Percentiles rank a stretch among this genome's conserved stretches.
phyloP scores from a whole-genome alignment of 2,797 vertebrate species.

The Echeneis naucrates region DNA sequence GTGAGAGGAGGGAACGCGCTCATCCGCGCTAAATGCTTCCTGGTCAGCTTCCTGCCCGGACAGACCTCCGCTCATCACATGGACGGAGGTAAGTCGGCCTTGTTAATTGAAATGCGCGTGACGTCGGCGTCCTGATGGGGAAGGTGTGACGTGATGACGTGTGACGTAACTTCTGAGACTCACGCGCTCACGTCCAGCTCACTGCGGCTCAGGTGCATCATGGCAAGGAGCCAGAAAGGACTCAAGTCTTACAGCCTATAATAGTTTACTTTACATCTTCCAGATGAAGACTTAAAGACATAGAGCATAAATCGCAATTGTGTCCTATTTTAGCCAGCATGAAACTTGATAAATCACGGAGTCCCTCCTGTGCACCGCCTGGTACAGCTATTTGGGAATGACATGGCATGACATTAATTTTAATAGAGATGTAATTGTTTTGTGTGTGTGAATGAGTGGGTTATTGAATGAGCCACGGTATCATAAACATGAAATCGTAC shows the following conservation, averaged over 20 bases:
- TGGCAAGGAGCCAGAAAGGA: background rate
- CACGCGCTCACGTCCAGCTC: too few species aligned
- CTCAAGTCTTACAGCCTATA: background rate
- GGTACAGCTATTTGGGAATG: background rate
- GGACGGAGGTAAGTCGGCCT: conserved; percentile 55
- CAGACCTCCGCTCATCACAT: background rate
- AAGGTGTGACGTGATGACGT: conserved; percentile 71
- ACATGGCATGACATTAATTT: background rate
- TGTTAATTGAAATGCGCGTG: conserved; percentile 12
- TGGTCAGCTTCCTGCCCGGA: conserved; percentile 36
- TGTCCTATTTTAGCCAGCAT: background rate
- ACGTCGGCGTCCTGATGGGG: conserved; percentile 49
- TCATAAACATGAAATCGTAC: conserved; percentile 23
- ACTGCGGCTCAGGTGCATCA: conserved; percentile 29
- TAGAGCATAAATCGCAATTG: background rate
- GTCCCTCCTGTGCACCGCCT: background rate
- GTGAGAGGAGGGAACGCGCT: conserved; percentile 59
- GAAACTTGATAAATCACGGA: background rate
- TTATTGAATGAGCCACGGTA: conserved; percentile 15
- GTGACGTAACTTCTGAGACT: conserved; percentile 16
- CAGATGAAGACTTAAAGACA: background rate
- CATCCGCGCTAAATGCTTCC: conserved; percentile 49
- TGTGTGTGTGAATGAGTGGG: conserved; percentile 6
- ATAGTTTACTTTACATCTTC: background rate
- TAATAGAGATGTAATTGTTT: background rate